These are phyloP conservation scores for Piprites chloris DNA, from an alignment of 2,113 vertebrate genomes.

Conservation along the genomic window DNA sequence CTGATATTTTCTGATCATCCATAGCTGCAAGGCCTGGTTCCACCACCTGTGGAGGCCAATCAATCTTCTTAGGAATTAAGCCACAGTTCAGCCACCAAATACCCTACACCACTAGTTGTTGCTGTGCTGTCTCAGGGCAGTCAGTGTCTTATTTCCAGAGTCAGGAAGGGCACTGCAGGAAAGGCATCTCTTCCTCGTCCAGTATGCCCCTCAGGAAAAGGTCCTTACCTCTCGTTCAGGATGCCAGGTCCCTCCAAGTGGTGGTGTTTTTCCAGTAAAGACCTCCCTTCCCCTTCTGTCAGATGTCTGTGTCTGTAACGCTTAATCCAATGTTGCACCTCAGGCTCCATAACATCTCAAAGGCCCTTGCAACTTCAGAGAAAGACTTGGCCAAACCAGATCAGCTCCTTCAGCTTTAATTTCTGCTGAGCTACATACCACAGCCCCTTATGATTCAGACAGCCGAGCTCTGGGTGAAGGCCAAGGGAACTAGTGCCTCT, in stretches of 20 bases:
- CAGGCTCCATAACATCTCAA: neutral
- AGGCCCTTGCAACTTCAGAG: neutral
- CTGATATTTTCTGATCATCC: neutral
- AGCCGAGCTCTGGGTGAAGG: neutral
- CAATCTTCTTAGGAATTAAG: neutral
- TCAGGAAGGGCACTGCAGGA: neutral
- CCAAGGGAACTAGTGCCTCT: conserved; percentile 26
- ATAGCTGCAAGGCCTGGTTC: neutral
- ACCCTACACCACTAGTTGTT: neutral
- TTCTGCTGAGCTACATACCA: neutral
- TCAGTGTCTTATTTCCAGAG: accelerated
- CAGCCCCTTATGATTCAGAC: neutral
- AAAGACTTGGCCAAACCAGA: neutral
- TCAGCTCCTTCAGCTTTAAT: neutral
- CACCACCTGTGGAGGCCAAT: neutral
- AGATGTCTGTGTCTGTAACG: neutral
- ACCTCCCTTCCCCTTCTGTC: neutral
- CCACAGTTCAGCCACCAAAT: neutral
- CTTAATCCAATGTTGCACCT: accelerated
- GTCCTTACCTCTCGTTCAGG: neutral
- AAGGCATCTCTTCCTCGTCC: neutral
- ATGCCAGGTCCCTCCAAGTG: neutral
- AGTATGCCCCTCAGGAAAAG: neutral
- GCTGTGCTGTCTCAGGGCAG: neutral
- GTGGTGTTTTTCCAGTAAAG: neutral